Base-by-base conservation (phyloP, 2,797 vertebrate genomes). In the Anguilla pacifica region DNA sequence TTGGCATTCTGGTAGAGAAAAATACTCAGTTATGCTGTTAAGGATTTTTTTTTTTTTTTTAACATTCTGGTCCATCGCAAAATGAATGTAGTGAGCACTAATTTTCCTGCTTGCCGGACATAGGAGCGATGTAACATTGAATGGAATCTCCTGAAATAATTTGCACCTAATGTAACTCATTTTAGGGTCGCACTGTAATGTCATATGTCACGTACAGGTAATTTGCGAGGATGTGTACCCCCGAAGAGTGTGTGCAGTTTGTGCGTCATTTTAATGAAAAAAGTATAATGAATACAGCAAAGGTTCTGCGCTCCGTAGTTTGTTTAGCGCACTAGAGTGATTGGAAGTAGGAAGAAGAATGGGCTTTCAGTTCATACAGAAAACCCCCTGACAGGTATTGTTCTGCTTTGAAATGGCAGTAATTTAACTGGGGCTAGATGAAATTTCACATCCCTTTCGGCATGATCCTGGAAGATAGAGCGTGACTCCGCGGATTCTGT, bases 381-480 rank as follows among this genome's bases (percentile, higher is more conserved):
- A 51, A 53, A 9, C 43, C 43, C 39, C 39, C 43, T 51, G 19
- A n/a, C 79, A 46, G 79, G 43, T 51, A 82, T 49, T 82, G 43
- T 82, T 82, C 79, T 49, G 43, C 79, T 82, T 51, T 82, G 51
- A 57, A 57, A 84, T 84, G 82, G 57, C 49, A 55, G 82, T 57
- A 55, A 35, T 57, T 84, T 57, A 57, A 35, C 25, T 17, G 17
- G 51, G 6, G 53, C 49, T 49, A 13, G 53, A 84, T 31, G 53
- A 51, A 57, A 57, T 84, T 84, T 57, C 53, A 15, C 49, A 35
- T 57, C 4, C 10, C 28, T 4, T 53, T 57, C 82, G 1, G 51
- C 51, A 22, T 79, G 43, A 79, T 39, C 25, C 46, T 31, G 53
- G 46, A 82, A 51, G 49, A 22, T 6, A 49, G 82, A 31, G 49